These are phyloP conservation scores for Ceyx cyanopectus DNA, from an alignment of 2,113 vertebrate species.

Conservation along the genomic window DNA sequence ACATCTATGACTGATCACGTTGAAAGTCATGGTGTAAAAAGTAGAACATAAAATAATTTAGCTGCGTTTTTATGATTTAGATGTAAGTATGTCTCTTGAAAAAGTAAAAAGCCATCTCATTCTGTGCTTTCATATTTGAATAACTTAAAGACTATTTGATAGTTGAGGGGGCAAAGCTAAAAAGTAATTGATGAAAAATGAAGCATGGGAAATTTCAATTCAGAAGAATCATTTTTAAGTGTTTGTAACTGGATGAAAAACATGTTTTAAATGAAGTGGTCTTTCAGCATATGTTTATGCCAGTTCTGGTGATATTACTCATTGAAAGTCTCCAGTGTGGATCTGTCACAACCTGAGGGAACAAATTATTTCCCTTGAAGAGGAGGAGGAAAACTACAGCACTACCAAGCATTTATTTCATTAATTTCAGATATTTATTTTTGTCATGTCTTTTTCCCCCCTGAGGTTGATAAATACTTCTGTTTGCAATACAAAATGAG, in stretches of 20 bases:
- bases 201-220: background rate
- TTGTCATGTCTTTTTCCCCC: background rate
- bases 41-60: background rate
- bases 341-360: constrained; percentile 49
- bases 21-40: background rate
- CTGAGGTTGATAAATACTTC: background rate
- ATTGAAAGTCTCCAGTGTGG: background rate
- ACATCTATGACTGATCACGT: background rate
- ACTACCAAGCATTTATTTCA: background rate
- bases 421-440: background rate
- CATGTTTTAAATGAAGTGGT: constrained; percentile 15
- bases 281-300: constrained; percentile 51
- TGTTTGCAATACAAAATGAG: background rate
- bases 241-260: constrained; percentile 2
- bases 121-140: background rate
- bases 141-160: background rate
- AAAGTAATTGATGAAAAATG: background rate
- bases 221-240: background rate
- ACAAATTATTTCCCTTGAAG: constrained; percentile 20
- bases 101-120: background rate
- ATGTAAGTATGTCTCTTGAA: background rate
- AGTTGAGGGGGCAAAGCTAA: background rate
- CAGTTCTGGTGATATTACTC: constrained; percentile 20
- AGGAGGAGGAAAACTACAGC: background rate
- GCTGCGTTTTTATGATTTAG: background rate